Base-by-base conservation (phyloP, 1,140 invertebrate species). In the Homarus americanus region DNA sequence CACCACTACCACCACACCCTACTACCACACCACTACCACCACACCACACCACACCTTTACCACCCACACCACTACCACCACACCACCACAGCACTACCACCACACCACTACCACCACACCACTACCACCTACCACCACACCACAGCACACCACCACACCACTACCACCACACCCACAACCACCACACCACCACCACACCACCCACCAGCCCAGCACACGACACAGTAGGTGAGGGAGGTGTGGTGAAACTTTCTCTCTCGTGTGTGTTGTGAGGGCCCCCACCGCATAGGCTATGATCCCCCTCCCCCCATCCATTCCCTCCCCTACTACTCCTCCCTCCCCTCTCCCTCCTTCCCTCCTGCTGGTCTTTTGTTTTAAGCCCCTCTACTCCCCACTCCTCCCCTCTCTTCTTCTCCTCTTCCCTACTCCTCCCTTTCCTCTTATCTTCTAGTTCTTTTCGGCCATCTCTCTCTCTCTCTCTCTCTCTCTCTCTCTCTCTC, bases 401-500 rank as follows among this genome's bases (percentile, higher is more conserved):
- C 32, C 53, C 53, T 58, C 53, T 58, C 20, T 24, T 53, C 41
- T 82, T 15, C 49, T 41, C 49, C 79, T 44, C n/a, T 53, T 41
- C 20, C 36, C 3, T 40, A 5, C 76, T 79, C 76, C 40, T 38
- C 40, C 38, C 40, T 38, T 79, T 38, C 40, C 38, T 79, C 76
- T 79, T 38, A 40, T 15, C 15, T 15, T 79, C 76, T 79, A 3
- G 3, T 15, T 79, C 76, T 79, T 15, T 40, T 15, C 40, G 32
- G 36, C 76, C 15, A 3, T 79, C 76, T 79, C 76, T 40, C 36
- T 79, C 76, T 79, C 76, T 40, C 36, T 40, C 36, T 40, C 76
- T 79, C 36, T 40, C 36, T 40, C 76, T 79, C 36, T 40, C 36
- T 17, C 76, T 79, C 76, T 79, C 76, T 79, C 76, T 79, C 76